These are phyloP conservation scores for Mormyrus proboscirostris DNA, from an alignment of 2,797 vertebrate genomes.

Conservation along the genomic window DNA sequence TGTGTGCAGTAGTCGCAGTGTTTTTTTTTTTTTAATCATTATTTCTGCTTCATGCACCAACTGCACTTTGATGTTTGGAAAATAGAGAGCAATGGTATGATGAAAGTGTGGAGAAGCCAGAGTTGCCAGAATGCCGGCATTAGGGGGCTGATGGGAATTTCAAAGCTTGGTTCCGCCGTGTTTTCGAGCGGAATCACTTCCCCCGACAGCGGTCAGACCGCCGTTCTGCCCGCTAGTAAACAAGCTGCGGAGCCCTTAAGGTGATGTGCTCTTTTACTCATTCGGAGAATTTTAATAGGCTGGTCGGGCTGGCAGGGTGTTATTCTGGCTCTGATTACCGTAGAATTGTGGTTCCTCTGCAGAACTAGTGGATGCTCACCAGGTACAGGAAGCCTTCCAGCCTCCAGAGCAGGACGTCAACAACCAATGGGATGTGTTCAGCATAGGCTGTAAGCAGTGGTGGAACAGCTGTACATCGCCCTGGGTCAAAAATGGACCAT, in stretches of 20 bases:
- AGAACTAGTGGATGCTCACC: neutral
- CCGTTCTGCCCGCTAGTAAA: neutral
- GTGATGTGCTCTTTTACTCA: conserved; percentile 35
- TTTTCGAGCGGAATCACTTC: conserved; percentile 22
- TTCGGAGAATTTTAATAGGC: conserved; percentile 47
- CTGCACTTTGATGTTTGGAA: conserved; percentile 35
- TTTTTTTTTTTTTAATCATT: neutral
- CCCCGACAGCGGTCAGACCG: conserved; percentile 19
- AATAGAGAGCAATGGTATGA: conserved; percentile 43
- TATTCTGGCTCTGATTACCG: neutral
- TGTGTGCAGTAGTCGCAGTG: neutral
- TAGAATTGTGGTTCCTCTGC: neutral
- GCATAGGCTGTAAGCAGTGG: neutral
- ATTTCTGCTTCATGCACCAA: conserved; percentile 20
- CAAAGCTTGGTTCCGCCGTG: conserved; percentile 32
- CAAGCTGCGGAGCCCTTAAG: conserved; percentile 27
- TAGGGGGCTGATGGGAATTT: conserved; percentile 49
- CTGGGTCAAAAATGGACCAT: neutral
- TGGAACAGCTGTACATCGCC: neutral
- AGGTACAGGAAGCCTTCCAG: neutral
- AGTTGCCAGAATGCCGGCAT: conserved; percentile 35
- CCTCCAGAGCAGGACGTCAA: neutral
- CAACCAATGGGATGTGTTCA: neutral
- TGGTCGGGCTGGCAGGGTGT: neutral
- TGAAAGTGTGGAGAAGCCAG: conserved; percentile 38